Base-by-base conservation (phyloP, 2,113 vertebrate genomes). In the Prietella phreatophila region DNA sequence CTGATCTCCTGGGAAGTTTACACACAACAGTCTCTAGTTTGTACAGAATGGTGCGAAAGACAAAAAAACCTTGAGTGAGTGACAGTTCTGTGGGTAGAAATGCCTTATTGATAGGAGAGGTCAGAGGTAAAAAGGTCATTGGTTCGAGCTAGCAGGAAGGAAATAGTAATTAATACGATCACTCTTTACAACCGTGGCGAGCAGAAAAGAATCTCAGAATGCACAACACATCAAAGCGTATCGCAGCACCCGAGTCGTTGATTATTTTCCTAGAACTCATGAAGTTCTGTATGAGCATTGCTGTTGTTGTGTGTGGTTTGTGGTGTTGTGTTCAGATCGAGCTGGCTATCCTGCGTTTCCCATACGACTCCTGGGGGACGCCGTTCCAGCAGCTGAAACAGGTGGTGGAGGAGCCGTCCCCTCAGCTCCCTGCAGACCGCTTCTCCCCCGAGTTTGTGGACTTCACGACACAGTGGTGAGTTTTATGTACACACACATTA, bases 321-420 rank as follows among this genome's bases (percentile, higher is more conserved):
- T 61, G 22, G 30, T 71, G 73, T 36, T 42, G 83, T 79, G 67
- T 58, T 20, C 88, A 99, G 97, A 98, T 98, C 20, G 97, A 99
- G 91, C 92, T 99, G 92, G 97, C 98, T 85, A 97, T 99, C 93
- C 95, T 99, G 85, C 96, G 96, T 88, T 99, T 99, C 89, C 97
- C 98, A 0, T 98, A 98, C 0, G 97, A 99, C 79, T 98, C 97
- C 0, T 98, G 98, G 97, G 97, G 97, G 0, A 99, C 97, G 0
- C 98, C 98, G 2, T 99, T 99, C 92, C 98, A 99, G 95, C 98
- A 99, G 94, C 97, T 99, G 83, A 99, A 99, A 92, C 98, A 99
- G 94, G 97, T 99, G 94, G 97, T 99, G 83, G 98, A 99, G 83
- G 98, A 99, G 61, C 97, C 97, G 0, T 99, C 98, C 0, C 98